These are phyloP conservation scores for Dasyornis broadbenti DNA, from an alignment of 2,113 vertebrate species.

Conservation along the genomic window DNA sequence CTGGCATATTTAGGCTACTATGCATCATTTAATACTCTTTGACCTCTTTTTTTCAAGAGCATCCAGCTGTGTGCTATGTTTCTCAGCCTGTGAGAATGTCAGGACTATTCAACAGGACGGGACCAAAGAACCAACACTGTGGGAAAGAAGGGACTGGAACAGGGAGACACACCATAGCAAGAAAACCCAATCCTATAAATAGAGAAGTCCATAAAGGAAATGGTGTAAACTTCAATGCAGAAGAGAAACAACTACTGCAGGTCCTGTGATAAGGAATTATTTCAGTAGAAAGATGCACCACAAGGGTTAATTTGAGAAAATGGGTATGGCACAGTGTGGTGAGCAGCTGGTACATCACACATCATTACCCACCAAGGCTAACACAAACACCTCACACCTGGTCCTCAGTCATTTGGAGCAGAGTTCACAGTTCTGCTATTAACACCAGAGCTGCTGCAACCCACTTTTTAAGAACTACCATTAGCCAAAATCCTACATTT, in stretches of 20 bases:
- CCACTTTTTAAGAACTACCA: not conserved
- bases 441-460: not conserved
- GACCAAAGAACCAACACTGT: not conserved
- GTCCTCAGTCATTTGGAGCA: not conserved
- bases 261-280: not conserved
- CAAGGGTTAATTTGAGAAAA: not conserved
- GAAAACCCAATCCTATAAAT: not conserved
- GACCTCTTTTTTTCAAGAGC: not conserved
- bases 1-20: not conserved
- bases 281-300: not conserved
- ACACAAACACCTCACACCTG: not conserved
- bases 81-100: not conserved
- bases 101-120: not conserved
- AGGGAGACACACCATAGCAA: not conserved
- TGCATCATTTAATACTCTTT: not conserved
- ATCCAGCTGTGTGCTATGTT: not conserved
- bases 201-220: not conserved
- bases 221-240: not conserved
- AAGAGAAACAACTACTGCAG: not conserved
- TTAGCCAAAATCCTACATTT: not conserved
- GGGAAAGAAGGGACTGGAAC: not conserved
- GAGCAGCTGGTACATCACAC: not conserved
- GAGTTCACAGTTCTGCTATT: not conserved
- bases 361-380: not conserved
- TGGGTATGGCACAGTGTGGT: not conserved